Conservation (phyloP, 2,888 invertebrate genomes). For the Lepetodrilus schrolli region DNA sequence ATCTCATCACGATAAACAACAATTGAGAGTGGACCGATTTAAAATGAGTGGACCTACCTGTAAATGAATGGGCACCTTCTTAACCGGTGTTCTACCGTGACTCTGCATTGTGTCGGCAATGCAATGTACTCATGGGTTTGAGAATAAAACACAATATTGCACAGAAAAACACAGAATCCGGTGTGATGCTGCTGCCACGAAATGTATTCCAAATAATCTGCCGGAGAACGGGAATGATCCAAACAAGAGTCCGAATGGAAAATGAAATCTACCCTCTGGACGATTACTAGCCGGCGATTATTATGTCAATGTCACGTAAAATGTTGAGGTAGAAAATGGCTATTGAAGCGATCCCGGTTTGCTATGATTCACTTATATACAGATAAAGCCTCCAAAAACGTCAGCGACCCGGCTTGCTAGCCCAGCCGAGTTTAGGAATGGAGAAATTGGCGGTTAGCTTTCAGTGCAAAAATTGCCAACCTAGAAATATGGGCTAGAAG, state of each 20-base stretch:
- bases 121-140: neutral
- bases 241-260: neutral
- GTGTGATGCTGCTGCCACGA: too few species aligned
- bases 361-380: conserved; percentile 23
- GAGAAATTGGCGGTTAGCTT: conserved; percentile 26
- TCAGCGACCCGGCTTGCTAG: neutral
- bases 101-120: conserved; percentile 4
- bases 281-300: conserved; percentile 1
- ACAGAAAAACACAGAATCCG: conserved; percentile 12
- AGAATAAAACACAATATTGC: neutral
- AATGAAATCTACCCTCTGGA: neutral
- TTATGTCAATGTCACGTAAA: conserved; percentile 2
- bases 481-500: conserved; percentile 22
- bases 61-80: conserved; percentile 93
- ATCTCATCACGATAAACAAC: too few species aligned
- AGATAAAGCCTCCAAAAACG: neutral
- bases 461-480: conserved; percentile 29
- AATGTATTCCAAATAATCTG: too few species aligned
- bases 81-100: conserved; percentile 78
- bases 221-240: neutral
- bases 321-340: conserved; percentile 24
- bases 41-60: too few species aligned
- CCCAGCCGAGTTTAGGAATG: conserved; percentile 21
- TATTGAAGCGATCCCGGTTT: neutral
- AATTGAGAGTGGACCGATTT: too few species aligned